Conservation (phyloP, 2,797 vertebrate genomes). For the Rhinella marina region DNA sequence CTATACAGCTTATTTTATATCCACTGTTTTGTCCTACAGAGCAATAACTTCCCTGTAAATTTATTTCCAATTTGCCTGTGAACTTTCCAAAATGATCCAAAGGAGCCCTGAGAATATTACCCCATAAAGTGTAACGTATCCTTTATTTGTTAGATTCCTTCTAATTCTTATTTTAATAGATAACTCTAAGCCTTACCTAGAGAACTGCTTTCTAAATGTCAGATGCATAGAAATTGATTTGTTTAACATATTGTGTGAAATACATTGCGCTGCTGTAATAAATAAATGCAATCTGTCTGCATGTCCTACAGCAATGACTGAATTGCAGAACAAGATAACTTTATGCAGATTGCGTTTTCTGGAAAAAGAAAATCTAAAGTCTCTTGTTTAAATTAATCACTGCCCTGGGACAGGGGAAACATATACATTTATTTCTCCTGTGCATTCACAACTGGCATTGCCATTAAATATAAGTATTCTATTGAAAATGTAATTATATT, state of each 20-base stretch:
- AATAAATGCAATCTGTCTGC: constrained; percentile 57
- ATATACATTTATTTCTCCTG: constrained; percentile 49
- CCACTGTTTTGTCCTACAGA: neutral
- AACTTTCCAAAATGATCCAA: constrained; percentile 24
- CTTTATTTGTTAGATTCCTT: constrained; percentile 39
- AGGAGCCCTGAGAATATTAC: constrained; percentile 32
- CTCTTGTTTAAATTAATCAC: constrained; percentile 50
- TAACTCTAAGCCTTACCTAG: constrained; percentile 40
- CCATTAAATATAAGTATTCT: constrained; percentile 5
- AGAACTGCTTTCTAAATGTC: constrained; percentile 53
- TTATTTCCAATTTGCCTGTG: constrained; percentile 13
- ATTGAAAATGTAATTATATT: neutral
- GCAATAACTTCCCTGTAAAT: constrained; percentile 16
- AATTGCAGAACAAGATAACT: constrained; percentile 48
- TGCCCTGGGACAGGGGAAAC: constrained; percentile 30
- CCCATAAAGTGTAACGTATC: constrained; percentile 34
- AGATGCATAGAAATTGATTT: constrained; percentile 48
- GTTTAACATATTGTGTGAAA: constrained; percentile 56
- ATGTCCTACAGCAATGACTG: constrained; percentile 57
- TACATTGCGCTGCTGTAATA: constrained; percentile 44
- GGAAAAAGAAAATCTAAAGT: constrained; percentile 25
- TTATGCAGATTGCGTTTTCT: constrained; percentile 27
- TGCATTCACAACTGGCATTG: constrained; percentile 3
- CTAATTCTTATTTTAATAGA: constrained; percentile 41
- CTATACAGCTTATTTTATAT: neutral